Evolutionary conservation across 2,113 vertebrate genomes (phyloP), one percentile per base, ranked within the genome.

Genomic region (Chloebia gouldiae): DNA sequence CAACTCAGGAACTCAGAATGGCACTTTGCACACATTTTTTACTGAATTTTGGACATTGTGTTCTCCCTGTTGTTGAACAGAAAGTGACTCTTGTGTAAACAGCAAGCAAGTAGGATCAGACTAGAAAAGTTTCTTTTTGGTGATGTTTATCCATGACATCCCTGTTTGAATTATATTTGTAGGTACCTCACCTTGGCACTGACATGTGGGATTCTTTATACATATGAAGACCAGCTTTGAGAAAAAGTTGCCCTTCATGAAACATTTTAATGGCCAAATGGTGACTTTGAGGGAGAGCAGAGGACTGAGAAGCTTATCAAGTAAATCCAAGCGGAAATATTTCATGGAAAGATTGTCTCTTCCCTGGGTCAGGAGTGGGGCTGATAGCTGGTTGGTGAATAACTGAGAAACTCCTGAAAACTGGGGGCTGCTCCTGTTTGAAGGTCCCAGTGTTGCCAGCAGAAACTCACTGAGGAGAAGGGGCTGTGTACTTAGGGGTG

Each of bases 161-260:
- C 17, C 6, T 6, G 2, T 60, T 33, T 53, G n/a, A 75, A 10
- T 11, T 49, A 10, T 39, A 5, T 20, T 66, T 40, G 18, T 47
- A 50, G 9, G 24, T 51, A 24, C 17, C 15, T 85, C 31, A 23
- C 35, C 50, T 49, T 60, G 56, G 40, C 33, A 31, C 4, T 0
- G 13, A 8, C 15, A 9, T 0, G 2, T 1, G 0, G 11, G 4
- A 1, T 60, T 61, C 37, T 76, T 86, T 31, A 25, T n/a, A 3
- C 1, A 0, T 39, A 31, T 10, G 20, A 65, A 44, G 18, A 28
- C 7, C 51, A 39, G 27, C 33, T 82, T 77, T 56, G 31, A 2
- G 24, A 71, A 24, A 44, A 71, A 6, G 9, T 44, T 86, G 8
- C 4, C 15, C 16, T 37, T 45, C 24, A 7, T 53, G 42, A 81